Evolutionary conservation across 2,113 vertebrate genomes (phyloP).

Genomic region (Litocranius walleri): DNA sequence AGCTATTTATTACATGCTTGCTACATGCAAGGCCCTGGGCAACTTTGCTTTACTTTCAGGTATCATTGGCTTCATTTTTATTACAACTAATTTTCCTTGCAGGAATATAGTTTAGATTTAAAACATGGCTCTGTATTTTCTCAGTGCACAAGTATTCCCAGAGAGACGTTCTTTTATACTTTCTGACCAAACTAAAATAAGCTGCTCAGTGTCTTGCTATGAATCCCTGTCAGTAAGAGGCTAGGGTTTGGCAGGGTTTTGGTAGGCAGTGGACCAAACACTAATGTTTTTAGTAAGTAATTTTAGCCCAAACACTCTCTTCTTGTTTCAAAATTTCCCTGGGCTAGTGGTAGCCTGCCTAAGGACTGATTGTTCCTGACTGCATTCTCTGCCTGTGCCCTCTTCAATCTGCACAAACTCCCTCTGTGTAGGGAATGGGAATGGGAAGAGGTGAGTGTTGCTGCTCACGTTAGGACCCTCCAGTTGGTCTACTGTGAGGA

Average conservation of each 20-base stretch:
- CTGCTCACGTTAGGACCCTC: not conserved
- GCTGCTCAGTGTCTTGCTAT: not conserved
- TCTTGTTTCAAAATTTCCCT: not conserved
- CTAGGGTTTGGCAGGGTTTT: not conserved
- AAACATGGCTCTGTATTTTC: not conserved
- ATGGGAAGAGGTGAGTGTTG: accelerated
- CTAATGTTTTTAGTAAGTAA: conserved; percentile 4
- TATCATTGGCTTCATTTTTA: not conserved
- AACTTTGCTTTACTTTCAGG: not conserved
- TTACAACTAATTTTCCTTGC: not conserved
- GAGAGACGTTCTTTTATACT: not conserved
- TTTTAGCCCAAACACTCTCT: not conserved
- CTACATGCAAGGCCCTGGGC: not conserved
- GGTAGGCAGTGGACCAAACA: not conserved
- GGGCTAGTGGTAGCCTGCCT: not conserved
- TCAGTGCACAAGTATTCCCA: not conserved
- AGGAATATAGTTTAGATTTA: not conserved
- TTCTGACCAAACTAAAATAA: not conserved
- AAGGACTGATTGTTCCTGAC: not conserved
- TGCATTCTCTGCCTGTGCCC: accelerated
- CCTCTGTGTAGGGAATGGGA: not conserved
- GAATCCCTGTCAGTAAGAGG: not conserved
- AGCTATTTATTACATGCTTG: not conserved
- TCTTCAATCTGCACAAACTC: not conserved
- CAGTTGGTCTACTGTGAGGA: not conserved